Percentiles rank a stretch among this genome's conserved stretches.
Conservation (phyloP, 2,113 vertebrate genomes). For the Gambusia holbrooki region DNA sequence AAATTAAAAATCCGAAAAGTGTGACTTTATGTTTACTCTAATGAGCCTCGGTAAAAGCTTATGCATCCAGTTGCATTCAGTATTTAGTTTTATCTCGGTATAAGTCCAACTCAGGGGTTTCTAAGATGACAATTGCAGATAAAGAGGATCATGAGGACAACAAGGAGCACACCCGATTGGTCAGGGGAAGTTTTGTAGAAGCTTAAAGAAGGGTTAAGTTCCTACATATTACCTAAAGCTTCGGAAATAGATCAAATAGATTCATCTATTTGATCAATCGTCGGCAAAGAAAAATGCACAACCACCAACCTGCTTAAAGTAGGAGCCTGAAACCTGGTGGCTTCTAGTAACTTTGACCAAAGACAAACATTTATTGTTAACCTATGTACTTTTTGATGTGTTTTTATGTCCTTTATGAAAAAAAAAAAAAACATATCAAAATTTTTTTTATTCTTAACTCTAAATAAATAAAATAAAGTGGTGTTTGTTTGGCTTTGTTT, state of each 20-base stretch:
- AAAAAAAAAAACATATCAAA: no score
- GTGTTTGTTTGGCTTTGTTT: background rate
- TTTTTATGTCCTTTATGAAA: no score
- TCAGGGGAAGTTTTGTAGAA: background rate
- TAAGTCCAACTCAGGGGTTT: background rate
- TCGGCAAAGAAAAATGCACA: no score
- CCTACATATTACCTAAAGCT: background rate
- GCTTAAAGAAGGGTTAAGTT: background rate
- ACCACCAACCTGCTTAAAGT: no score
- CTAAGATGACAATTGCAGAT: background rate
- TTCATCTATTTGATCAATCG: no score
- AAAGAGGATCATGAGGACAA: background rate
- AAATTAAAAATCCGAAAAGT: background rate
- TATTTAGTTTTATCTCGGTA: background rate
- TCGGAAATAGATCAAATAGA: no score
- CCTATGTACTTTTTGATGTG: no score
- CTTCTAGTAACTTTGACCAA: no score
- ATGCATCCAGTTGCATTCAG: background rate
- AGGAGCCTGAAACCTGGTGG: no score
- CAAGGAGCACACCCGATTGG: background rate
- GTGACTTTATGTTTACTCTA: background rate
- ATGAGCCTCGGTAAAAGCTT: background rate
- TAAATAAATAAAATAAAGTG: background rate
- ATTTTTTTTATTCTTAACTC: background rate
- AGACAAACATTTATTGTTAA: no score